Conservation (phyloP, 2,888 invertebrate species). For the Rutpela maculata region DNA sequence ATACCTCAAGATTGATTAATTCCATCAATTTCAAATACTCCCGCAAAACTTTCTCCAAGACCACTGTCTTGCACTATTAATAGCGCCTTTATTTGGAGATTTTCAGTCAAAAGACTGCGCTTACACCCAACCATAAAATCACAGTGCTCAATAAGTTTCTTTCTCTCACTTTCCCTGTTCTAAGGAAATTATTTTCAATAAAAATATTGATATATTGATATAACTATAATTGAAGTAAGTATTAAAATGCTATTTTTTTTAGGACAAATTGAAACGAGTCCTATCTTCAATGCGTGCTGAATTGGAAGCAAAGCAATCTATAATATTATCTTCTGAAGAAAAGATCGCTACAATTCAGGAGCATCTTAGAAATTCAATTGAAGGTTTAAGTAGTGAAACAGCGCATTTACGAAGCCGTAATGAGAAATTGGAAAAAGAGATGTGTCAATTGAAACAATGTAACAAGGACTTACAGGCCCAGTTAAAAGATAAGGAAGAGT, state of each 20-base stretch:
- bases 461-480: conserved; percentile 8
- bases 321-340: conserved; percentile 68
- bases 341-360: conserved; percentile 67
- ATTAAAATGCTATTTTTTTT: conserved; percentile 37
- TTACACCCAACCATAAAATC: too few species aligned
- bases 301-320: conserved; percentile 66
- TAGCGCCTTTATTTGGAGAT: too few species aligned
- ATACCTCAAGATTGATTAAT: too few species aligned
- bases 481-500: conserved; percentile 51
- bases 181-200: too few species aligned
- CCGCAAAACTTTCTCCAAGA: too few species aligned
- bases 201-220: too few species aligned
- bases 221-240: too few species aligned
- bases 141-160: too few species aligned
- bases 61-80: too few species aligned
- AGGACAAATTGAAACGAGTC: conserved; percentile 66
- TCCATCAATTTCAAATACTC: too few species aligned
- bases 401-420: conserved; percentile 60
- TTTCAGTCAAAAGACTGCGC: too few species aligned
- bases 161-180: too few species aligned
- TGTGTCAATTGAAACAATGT: conserved; percentile 8
- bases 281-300: conserved; percentile 66
- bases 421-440: conserved; percentile 53
- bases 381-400: conserved; percentile 65
- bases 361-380: conserved; percentile 66